Base-by-base conservation (phyloP, 2,888 invertebrate genomes). In the Globia sparganii region DNA sequence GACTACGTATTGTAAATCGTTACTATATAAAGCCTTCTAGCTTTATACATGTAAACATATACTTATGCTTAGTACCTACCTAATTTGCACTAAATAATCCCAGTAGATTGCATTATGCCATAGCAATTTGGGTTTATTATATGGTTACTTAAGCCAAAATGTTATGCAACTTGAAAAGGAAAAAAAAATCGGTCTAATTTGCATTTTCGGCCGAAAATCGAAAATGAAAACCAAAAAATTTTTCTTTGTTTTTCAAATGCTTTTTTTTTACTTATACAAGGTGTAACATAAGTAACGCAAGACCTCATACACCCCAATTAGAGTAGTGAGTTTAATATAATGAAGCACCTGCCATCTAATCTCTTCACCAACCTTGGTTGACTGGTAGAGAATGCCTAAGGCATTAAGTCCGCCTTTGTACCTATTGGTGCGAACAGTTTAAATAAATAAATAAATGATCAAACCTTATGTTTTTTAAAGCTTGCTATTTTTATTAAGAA, bases 1-100 rank as follows among this genome's bases (percentile, higher is more conserved):
- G 40, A 67, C 43, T 62, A 37, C n/a, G 59, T 61, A 37, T 67
- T 58, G 15, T 49, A 67, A 62, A 68, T 78, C 5, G 43, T n/a
- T 31, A 21, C 13, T 72, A 56, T 25, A 1, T 31, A 8, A 72
- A 31, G 5, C 18, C 25, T 43, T 15, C 6, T 8, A 25, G 53
- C 25, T 9, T 25, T n/a, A n/a, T n/a, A n/a, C 11, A 56, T n/a
- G 56, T n/a, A 53, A 25, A 25, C 15, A 13, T 8, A 25, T 34
- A 25, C 34, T 0, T 18, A 15, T n/a, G 37, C 62, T 37, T 37
- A n/a, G n/a, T 37, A n/a, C n/a, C n/a, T n/a, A n/a, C n/a, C n/a
- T n/a, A 64, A 37, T n/a, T 64, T 37, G 15, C 15, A 25, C 25
- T 25, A 25, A 25, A 18, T 8, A 18, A 31, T 46, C 8, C 9